These are phyloP conservation scores for Heliconius ethilla DNA, from an alignment of 2,888 invertebrate genomes.

Conservation along the genomic window DNA sequence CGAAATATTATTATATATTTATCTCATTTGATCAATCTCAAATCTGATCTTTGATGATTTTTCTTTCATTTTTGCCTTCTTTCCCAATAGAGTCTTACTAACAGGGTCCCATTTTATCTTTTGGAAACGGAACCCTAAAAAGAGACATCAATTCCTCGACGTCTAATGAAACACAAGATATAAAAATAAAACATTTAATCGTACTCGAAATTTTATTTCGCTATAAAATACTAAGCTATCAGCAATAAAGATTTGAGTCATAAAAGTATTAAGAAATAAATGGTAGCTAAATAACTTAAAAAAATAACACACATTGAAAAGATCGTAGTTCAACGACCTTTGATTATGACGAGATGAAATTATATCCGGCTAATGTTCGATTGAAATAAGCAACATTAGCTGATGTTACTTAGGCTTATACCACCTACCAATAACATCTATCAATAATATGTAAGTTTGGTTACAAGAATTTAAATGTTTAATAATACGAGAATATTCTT, in stretches of 20 bases:
- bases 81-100: too few relatives aligned
- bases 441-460: neutral
- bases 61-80: too few relatives aligned
- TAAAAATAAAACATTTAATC: neutral
- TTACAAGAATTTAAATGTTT: too few relatives aligned
- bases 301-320: slow-evolving; percentile 27
- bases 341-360: slow-evolving; percentile 38
- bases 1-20: too few relatives aligned
- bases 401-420: slow-evolving; percentile 5
- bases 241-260: slow-evolving; percentile 21
- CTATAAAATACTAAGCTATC: slow-evolving; percentile 17
- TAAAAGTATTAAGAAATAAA: slow-evolving; percentile 18
- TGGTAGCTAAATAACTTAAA: slow-evolving; percentile 12
- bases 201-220: slow-evolving; percentile 7
- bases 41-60: too few relatives aligned
- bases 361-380: slow-evolving; percentile 39
- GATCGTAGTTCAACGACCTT: slow-evolving; percentile 35
- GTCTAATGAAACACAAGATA: neutral
- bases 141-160: neutral
- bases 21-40: too few relatives aligned
- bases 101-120: too few relatives aligned
- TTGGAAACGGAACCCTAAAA: neutral
- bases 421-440: too few relatives aligned
- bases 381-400: slow-evolving; percentile 11
- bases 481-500: neutral